These are phyloP conservation scores for Chrysolina haemoptera DNA, from an alignment of 2,888 invertebrate species.

Conservation along the genomic window DNA sequence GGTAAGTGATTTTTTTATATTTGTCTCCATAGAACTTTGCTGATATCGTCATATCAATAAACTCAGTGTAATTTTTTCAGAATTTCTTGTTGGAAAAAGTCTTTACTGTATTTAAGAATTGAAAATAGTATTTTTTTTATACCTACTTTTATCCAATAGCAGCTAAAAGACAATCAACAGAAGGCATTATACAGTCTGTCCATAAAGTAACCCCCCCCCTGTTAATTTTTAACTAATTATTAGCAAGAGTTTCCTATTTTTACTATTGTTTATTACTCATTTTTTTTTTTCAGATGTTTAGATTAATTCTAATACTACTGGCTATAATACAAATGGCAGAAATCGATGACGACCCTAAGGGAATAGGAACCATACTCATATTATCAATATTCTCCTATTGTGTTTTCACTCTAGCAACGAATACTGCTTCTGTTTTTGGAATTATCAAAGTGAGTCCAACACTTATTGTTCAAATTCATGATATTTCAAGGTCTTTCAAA, in stretches of 20 bases:
- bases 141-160: too few species aligned
- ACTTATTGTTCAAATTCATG: too few species aligned
- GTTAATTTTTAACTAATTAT: background rate
- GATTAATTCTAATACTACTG: constrained; percentile 1
- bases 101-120: too few species aligned
- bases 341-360: constrained; percentile 3
- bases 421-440: constrained; percentile 6
- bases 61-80: too few species aligned
- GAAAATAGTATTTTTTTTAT: too few species aligned
- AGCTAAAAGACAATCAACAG: too few species aligned
- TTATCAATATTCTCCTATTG: background rate
- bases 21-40: background rate
- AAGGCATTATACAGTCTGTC: too few species aligned
- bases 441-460: background rate
- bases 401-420: constrained; percentile 1
- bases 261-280: background rate
- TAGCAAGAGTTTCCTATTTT: background rate
- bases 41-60: too few species aligned
- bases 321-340: background rate
- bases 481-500: too few species aligned
- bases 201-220: too few species aligned
- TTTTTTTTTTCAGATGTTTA: constrained; percentile 7
- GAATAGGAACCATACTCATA: background rate
- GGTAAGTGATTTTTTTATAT: background rate
- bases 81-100: too few species aligned